Evolutionary conservation across 1,140 invertebrate genomes (phyloP).

Genomic region (Drosophila pseudoananassae): DNA sequence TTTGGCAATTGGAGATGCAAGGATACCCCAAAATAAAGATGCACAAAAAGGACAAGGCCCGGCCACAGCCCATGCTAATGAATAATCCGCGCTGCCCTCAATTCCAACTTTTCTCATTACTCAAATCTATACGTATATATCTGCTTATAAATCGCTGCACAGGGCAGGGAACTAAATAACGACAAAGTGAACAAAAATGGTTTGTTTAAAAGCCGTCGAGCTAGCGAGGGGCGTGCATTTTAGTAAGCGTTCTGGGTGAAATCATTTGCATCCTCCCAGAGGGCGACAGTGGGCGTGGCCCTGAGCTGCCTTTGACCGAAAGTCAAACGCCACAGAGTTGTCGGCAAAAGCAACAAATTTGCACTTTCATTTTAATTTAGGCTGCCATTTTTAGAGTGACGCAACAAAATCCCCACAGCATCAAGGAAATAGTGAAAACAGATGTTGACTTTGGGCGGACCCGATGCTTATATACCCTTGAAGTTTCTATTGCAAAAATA

Average conservation of each 20-base stretch:
- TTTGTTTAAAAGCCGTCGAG: conserved; percentile 13
- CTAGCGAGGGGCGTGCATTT: conserved; percentile 35
- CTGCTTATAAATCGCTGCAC: conserved; percentile 13
- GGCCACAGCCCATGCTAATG: conserved; percentile 36
- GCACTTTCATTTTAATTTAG: conserved; percentile 46
- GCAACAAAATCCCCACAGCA: not conserved
- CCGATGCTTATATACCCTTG: too few species aligned
- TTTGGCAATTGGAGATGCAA: conserved; percentile 22
- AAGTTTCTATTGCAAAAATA: too few species aligned
- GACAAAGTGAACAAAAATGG: conserved; percentile 42
- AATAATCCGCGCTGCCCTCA: conserved; percentile 41
- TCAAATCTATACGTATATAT: conserved; percentile 35
- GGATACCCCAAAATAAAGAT: not conserved
- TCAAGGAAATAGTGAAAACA: too few species aligned
- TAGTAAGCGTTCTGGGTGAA: conserved; percentile 21
- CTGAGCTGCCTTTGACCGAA: conserved; percentile 17
- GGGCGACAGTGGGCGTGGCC: conserved; percentile 22
- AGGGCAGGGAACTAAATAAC: conserved; percentile 39
- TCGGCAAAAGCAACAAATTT: conserved; percentile 44
- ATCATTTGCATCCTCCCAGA: conserved; percentile 44
- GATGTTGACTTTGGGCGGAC: too few species aligned
- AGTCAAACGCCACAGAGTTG: conserved; percentile 44
- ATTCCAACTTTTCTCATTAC: conserved; percentile 55
- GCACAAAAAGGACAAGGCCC: conserved; percentile 8
- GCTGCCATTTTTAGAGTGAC: conserved; percentile 1